Percentiles rank a stretch among this genome's conserved stretches.
Evolutionary conservation across 2,888 invertebrate species (phyloP).

Genomic region (Invenusta paracnida): DNA sequence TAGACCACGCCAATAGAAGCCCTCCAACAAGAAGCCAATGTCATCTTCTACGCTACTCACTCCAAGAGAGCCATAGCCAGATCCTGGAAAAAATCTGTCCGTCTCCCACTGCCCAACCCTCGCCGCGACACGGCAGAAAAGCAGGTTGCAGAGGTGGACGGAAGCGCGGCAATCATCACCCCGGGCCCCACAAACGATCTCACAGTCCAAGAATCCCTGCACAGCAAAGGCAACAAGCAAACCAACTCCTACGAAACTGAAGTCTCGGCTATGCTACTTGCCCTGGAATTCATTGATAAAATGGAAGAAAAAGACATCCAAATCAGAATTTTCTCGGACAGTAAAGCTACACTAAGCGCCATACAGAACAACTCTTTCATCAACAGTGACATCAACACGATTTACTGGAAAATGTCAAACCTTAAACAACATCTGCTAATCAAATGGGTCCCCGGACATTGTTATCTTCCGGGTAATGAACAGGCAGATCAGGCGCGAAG

Average conservation of each 20-base stretch:
- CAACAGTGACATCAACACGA: neutral
- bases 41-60: too few species aligned
- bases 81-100: too few species aligned
- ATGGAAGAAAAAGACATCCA: neutral
- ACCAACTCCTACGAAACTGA: neutral
- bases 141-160: too few species aligned
- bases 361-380: neutral
- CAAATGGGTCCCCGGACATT: neutral
- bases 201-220: neutral
- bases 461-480: neutral
- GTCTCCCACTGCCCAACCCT: too few species aligned
- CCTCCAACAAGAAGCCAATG: too few species aligned
- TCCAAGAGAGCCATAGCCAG: too few species aligned
- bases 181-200: neutral
- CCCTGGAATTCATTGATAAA: neutral
- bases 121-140: too few species aligned
- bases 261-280: neutral
- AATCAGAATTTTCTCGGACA: neutral
- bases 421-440: neutral
- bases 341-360: neutral
- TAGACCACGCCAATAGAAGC: too few species aligned
- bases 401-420: neutral
- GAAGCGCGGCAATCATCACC: neutral
- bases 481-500: neutral
- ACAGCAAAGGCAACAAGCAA: neutral